Base-by-base conservation (phyloP, 2,888 invertebrate genomes). In the Artemia sinica region DNA sequence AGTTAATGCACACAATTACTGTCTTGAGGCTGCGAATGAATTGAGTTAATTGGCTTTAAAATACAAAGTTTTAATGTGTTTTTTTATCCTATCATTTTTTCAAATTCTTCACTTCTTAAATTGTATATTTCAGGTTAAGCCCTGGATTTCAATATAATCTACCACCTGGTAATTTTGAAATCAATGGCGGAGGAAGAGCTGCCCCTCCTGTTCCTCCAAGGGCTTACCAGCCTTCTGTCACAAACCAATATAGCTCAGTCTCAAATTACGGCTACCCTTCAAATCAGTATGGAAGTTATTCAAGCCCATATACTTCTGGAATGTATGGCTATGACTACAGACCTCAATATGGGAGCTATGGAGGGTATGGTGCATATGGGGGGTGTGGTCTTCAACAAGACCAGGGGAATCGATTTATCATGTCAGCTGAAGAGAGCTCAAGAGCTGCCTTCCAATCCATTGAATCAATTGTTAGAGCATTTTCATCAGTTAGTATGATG, bases 401-500 rank as follows among this genome's bases (percentile, higher is more conserved):
- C 49, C 67, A 66, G 28, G 71, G 71, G 65, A 73, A 70, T 71
- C 74, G 74, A 72, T 89, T 94, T 75, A 85, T 91, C 68, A 89
- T 90, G 77, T 81, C 89, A 75, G 94, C 93, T 0, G 93, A 94
- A 78, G 93, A 93, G 74, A 89, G 86, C 74, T 90, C 94, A 0
- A 82, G 94, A 66, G 88, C 89, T 69, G 91, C 97, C 9, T 97
- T 97, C 78, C 89, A 94, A 75, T 92, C 91, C 13, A 91, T 97
- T 73, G 94, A 96, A 78, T 87, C 91, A 68, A 81, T 95, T 28
- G 91, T 94, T 3, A 85, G 87, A 73, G 92, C 96, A 0, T 89
- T 96, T 73, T 88, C 89, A 18, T 94, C 96, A 68, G 85, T 97
- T 4, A 90, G 94, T 4, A 90, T 93, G 84, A 94, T 97, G 92